These are phyloP conservation scores for Proteles cristata DNA, from an alignment of 2,113 vertebrate genomes.

Conservation along the genomic window DNA sequence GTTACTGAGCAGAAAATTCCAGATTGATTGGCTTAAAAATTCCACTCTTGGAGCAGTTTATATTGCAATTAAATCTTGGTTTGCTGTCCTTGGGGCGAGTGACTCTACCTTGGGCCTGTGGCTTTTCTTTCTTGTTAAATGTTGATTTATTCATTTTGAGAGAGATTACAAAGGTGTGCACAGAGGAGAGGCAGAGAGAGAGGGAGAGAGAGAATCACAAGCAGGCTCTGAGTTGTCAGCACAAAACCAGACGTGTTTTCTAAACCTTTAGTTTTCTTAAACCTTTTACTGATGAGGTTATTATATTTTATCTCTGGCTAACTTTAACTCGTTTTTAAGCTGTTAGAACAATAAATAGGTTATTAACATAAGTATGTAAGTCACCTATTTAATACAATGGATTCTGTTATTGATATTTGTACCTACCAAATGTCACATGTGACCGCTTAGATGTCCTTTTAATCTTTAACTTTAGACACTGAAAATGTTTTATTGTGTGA, in stretches of 20 bases:
- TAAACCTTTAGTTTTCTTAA: background rate
- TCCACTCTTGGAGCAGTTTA: background rate
- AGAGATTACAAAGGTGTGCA: no score
- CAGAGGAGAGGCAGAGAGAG: no score
- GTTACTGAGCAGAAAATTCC: background rate
- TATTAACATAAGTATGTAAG: background rate
- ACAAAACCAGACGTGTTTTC: no score
- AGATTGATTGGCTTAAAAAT: background rate
- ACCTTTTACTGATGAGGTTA: background rate
- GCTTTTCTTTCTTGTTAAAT: background rate
- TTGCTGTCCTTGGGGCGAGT: background rate
- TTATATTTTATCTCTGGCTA: background rate
- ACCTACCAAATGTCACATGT: background rate
- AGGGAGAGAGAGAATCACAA: no score
- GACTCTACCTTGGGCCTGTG: background rate
- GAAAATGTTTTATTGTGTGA: background rate
- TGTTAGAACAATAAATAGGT: background rate
- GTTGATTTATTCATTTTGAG: no score
- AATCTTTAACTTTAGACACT: background rate
- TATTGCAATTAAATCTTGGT: background rate
- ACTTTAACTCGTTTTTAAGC: background rate
- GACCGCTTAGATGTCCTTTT: background rate
- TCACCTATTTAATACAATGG: background rate
- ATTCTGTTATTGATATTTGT: background rate
- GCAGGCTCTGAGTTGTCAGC: no score